Evolutionary conservation across 2,113 vertebrate species (phyloP).

Genomic region (Brachirus orientalis): DNA sequence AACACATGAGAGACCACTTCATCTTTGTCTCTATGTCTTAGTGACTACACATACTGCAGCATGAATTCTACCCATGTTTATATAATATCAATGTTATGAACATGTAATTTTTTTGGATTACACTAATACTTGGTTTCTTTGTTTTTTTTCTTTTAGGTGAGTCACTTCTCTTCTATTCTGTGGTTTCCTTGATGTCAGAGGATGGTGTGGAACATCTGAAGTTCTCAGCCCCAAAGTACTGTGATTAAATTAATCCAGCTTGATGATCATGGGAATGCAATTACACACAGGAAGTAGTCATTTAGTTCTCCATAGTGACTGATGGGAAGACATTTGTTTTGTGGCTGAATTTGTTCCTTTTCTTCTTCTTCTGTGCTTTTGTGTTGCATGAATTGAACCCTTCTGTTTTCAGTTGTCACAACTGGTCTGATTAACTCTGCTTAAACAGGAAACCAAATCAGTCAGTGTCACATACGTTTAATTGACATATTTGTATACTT

Average conservation of each 20-base stretch:
- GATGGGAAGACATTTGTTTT: neutral
- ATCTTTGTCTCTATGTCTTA: neutral
- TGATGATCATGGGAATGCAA: neutral
- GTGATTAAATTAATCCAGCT: conserved; percentile 1
- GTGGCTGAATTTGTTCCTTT: neutral
- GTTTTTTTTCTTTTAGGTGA: conserved; percentile 75
- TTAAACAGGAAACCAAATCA: neutral
- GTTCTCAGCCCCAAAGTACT: conserved; percentile 63
- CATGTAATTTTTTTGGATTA: neutral
- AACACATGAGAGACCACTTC: conserved; percentile 6
- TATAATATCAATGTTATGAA: too few relatives aligned
- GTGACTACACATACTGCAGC: too few relatives aligned
- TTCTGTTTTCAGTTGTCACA: neutral
- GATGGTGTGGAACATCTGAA: conserved; percentile 26
- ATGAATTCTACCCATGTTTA: neutral
- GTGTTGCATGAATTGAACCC: neutral
- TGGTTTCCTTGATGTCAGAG: conserved; percentile 19
- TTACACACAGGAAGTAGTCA: conserved; percentile 11
- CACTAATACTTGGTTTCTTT: conserved; percentile 45
- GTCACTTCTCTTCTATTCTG: conserved; percentile 43
- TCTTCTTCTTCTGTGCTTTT: neutral
- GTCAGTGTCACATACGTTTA: neutral
- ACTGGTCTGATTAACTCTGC: neutral
- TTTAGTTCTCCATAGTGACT: neutral
- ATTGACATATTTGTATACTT: neutral